Percentiles rank a stretch among this genome's conserved stretches.
Conservation (phyloP, 2,113 vertebrate species). For the Patagioenas fasciata region DNA sequence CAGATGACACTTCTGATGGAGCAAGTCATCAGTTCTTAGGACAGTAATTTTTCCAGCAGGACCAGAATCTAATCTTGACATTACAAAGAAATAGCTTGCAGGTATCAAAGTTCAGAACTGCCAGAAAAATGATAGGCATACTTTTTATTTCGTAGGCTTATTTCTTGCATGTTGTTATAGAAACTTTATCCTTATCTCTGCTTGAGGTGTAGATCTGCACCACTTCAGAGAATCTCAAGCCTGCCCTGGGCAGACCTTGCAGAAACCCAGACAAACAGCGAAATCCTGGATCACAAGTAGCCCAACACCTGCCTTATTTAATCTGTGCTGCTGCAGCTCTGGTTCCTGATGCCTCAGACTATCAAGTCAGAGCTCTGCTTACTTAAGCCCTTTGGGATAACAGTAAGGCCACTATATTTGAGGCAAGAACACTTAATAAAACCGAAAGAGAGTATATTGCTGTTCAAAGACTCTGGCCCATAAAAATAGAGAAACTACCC, state of each 20-base stretch:
- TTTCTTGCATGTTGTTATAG: not conserved
- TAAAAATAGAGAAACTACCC: conserved; percentile 12
- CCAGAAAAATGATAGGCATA: not conserved
- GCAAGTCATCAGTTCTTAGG: not conserved
- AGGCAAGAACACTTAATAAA: conserved; percentile 38
- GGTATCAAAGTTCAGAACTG: not conserved
- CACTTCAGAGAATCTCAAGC: not conserved
- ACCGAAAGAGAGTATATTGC: not conserved
- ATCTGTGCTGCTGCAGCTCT: not conserved
- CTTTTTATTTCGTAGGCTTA: not conserved
- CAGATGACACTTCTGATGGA: not conserved
- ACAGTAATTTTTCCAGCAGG: not conserved
- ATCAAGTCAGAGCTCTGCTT: not conserved
- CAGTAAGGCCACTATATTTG: conserved; percentile 1
- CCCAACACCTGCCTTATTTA: not conserved
- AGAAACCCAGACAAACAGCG: not conserved
- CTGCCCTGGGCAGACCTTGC: not conserved
- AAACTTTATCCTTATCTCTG: not conserved
- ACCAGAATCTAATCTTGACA: not conserved
- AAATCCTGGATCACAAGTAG: not conserved
- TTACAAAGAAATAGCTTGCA: not conserved
- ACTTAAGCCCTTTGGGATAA: conserved; percentile 18
- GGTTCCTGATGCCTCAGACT: not conserved
- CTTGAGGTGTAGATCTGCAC: not conserved
- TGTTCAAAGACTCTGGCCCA: not conserved